phyloP scores from a whole-genome alignment of 1,140 invertebrate species.

The Lysiphlebus fabarum region DNA sequence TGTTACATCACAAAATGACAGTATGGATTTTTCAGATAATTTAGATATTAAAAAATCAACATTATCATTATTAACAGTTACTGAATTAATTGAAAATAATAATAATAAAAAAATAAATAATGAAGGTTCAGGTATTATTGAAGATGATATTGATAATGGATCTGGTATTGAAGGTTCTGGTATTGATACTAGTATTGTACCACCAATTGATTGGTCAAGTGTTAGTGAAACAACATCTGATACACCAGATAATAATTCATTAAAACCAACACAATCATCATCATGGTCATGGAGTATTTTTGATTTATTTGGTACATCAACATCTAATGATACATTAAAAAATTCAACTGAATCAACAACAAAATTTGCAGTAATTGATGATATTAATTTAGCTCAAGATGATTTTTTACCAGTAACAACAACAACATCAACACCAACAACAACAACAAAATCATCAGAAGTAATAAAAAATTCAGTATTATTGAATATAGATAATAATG shows the following conservation, averaged over 20 bases:
- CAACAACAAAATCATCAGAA: conserved; percentile 2
- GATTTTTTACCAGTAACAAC: conserved; percentile 38
- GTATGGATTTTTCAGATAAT: conserved; percentile 40
- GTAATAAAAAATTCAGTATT: conserved; percentile 8
- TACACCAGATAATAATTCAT: background rate
- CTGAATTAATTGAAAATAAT: background rate
- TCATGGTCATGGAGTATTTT: conserved; percentile 10
- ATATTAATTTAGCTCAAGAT: conserved; percentile 41
- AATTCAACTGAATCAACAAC: conserved; percentile 21
- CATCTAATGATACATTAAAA: background rate
- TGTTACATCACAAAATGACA: background rate
- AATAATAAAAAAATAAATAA: background rate
- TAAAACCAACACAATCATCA: conserved; percentile 10
- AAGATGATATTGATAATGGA: conserved; percentile 38
- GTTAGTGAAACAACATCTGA: background rate
- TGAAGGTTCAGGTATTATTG: conserved; percentile 5
- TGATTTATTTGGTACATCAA: conserved; percentile 5
- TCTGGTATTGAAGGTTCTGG: conserved; percentile 46
- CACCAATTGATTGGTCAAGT: conserved; percentile 24
- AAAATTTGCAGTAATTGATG: conserved; percentile 30
- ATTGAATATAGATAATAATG: background rate
- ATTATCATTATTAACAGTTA: background rate
- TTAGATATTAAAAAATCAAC: conserved; percentile 23
- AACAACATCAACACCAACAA: background rate
- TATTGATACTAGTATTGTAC: conserved; percentile 28